phyloP scores from a whole-genome alignment of 2,888 invertebrate species.

The Drosophila setosimentum region DNA sequence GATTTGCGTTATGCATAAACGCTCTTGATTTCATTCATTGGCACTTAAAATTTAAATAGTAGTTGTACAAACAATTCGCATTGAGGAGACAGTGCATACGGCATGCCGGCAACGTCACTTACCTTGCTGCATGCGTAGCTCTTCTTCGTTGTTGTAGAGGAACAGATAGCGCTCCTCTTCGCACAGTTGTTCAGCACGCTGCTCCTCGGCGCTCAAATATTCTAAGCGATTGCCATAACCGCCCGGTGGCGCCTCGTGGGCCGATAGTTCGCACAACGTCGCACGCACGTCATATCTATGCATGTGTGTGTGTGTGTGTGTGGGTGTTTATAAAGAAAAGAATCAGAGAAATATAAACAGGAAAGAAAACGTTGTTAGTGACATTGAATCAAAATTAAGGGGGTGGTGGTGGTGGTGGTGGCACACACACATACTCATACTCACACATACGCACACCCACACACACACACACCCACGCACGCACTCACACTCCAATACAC shows the following conservation, averaged over 20 bases:
- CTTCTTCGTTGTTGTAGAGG: slow-evolving; percentile 94
- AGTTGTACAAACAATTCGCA: slow-evolving; percentile 57
- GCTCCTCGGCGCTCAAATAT: slow-evolving; percentile 90
- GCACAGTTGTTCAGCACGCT: slow-evolving; percentile 94
- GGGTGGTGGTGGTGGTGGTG: slow-evolving; percentile 12
- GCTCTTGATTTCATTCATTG: slow-evolving; percentile 37
- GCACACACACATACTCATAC: slow-evolving; percentile 12
- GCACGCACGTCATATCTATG: slow-evolving; percentile 97
- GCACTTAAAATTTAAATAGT: slow-evolving; percentile 63
- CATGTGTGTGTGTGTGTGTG: slow-evolving; percentile 6
- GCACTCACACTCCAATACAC: slow-evolving; percentile 19
- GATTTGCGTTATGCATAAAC: slow-evolving; percentile 18
- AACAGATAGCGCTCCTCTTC: slow-evolving; percentile 97
- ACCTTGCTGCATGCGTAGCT: slow-evolving; percentile 97
- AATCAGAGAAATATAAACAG: slow-evolving; percentile 71
- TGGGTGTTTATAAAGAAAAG: slow-evolving; percentile 65
- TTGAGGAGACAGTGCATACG: slow-evolving; percentile 40
- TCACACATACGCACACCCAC: slow-evolving; percentile 18
- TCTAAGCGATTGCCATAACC: slow-evolving; percentile 87
- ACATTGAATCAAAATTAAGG: slow-evolving; percentile 16
- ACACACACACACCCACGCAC: slow-evolving; percentile 15
- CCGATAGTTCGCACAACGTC: slow-evolving; percentile 93
- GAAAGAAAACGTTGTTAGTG: slow-evolving; percentile 50
- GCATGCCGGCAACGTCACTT: slow-evolving; percentile 62
- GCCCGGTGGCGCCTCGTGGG: slow-evolving; percentile 92